Evolutionary conservation across 2,113 vertebrate species (phyloP), one percentile per base, ranked within the genome.

Genomic region (Mixornis gularis): DNA sequence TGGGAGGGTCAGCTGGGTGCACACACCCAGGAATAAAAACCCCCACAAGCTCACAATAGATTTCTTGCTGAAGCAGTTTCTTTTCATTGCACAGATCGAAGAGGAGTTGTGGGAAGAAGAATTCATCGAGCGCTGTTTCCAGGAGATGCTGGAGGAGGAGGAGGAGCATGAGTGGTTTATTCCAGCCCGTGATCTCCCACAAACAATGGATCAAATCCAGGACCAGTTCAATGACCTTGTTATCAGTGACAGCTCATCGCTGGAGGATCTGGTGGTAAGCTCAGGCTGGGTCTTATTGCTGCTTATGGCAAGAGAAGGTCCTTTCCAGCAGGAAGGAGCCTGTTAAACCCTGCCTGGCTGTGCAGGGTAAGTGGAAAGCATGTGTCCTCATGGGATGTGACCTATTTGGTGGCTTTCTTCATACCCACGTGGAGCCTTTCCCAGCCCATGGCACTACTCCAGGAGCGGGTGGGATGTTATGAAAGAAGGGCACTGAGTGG

Each of bases 81-180:
- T 84, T 87, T 21, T 66, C 7, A 0, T 77, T 77, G 51, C 49
- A 1, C 82, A 99, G 99, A 98, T 99, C 62, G 99, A 99, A 96
- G 99, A 99, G 97, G 98, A 99, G 95, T 97, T 99, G 95, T 98
- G 98, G 98, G 99, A 99, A 97, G 98, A 99, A 96, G 98, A 99
- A 95, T 99, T 99, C 90, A 99, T 99, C 18, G 99, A 99, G 96
- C 98, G 97, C 65, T 99, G 99, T 89, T 98, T 99, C 96, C 98
- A 99, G 96, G 98, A 99, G 98, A 98, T 99, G 98, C 95, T 99
- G 97, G 98, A 99, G 93, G 98, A 99, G 36, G 98, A 99, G 89
- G 99, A 99, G 95, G 97, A 98, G 89, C 98, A 98, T 2, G 98
- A 99, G 52, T 99, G 98, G 98, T 99, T 99, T 96, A 98, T 99